A percentile compares a stretch with the other conserved stretches of the same genome.
Evolutionary conservation across 2,888 invertebrate species (phyloP).

Genomic region (Zygogramma bicolorata): DNA sequence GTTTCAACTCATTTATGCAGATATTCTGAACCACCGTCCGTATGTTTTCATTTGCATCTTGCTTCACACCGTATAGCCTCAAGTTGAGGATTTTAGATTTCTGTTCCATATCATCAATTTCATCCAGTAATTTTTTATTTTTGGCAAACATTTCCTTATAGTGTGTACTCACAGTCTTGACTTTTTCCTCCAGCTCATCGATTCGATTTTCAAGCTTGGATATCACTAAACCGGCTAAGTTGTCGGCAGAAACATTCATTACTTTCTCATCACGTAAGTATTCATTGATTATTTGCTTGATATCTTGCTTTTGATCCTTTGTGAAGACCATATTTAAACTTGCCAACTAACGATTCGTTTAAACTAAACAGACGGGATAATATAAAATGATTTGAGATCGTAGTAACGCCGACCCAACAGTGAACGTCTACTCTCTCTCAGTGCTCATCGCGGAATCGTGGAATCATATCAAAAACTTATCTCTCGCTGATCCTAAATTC

Average conservation of each 20-base stretch:
- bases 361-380: conserved; percentile 4
- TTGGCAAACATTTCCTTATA: too few species aligned
- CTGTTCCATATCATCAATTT: too few species aligned
- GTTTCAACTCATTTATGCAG: too few species aligned
- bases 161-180: too few species aligned
- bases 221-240: conserved; percentile 19
- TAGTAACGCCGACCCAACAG: conserved; percentile 6
- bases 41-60: conserved; percentile 3
- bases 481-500: too few species aligned
- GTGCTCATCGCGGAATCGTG: neutral
- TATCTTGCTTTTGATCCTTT: conserved; percentile 15
- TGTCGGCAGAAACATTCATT: conserved; percentile 11
- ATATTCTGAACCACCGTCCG: too few species aligned
- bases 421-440: conserved; percentile 3
- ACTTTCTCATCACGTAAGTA: conserved; percentile 8
- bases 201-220: conserved; percentile 11
- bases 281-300: conserved; percentile 1
- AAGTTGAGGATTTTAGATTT: too few species aligned
- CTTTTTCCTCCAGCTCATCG: conserved; percentile 11
- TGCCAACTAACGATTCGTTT: neutral
- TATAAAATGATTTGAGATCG: conserved; percentile 6
- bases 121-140: too few species aligned
- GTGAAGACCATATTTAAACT: conserved; percentile 4
- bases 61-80: too few species aligned
- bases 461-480: too few species aligned